These are phyloP conservation scores for Hydropsyche tenuis DNA, from an alignment of 1,140 invertebrate genomes.

Conservation along the genomic window DNA sequence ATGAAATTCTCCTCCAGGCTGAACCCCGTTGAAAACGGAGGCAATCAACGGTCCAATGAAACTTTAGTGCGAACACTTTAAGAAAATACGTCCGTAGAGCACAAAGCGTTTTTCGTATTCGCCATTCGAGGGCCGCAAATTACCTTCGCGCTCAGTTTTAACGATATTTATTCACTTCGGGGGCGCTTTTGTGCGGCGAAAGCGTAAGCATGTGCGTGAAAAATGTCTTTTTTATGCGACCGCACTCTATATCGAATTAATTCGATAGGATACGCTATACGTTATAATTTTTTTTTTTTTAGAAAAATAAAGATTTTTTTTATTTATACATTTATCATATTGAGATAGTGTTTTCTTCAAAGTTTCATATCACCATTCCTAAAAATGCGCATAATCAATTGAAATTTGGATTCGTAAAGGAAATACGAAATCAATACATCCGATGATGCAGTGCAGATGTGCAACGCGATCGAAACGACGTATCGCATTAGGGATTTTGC, in stretches of 20 bases:
- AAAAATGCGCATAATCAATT: constrained; percentile 12
- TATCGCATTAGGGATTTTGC: constrained; percentile 27
- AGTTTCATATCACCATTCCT: neutral
- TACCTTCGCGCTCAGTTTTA: constrained; percentile 16
- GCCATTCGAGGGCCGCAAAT: constrained; percentile 28
- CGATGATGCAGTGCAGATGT: neutral
- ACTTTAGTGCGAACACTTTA: constrained; percentile 34
- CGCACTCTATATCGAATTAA: no score
- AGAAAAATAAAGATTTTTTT: no score
- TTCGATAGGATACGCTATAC: no score
- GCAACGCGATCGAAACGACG: constrained; percentile 26
- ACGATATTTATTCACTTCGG: constrained; percentile 15
- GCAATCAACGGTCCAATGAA: constrained; percentile 42
- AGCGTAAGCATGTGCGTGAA: no score
- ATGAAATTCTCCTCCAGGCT: neutral
- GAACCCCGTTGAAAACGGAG: constrained; percentile 31
- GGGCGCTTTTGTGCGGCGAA: no score
- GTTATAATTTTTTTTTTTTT: no score
- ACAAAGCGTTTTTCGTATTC: neutral
- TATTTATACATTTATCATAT: no score
- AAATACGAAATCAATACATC: no score
- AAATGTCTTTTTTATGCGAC: no score
- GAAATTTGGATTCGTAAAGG: no score
- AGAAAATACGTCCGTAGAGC: constrained; percentile 14
- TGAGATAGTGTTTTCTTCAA: no score